phyloP scores from a whole-genome alignment of 2,113 vertebrate genomes.

The Lycocorax pyrrhopterus region DNA sequence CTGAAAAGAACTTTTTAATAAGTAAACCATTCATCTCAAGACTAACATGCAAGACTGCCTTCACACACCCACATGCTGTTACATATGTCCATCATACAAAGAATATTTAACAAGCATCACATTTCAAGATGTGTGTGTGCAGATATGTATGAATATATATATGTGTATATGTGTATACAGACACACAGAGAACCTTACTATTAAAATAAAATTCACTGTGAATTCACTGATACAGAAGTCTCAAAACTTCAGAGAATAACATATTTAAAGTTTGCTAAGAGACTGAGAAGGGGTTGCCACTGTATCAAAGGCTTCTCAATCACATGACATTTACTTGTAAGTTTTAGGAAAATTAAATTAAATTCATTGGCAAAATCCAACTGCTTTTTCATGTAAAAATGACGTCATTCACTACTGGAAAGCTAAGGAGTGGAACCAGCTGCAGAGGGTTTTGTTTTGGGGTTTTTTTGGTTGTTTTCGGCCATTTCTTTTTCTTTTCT shows the following conservation, averaged over 20 bases:
- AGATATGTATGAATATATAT: not conserved
- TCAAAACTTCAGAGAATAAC: not conserved
- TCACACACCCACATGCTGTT: constrained; percentile 64
- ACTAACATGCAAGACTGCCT: not conserved
- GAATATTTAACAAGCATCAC: constrained; percentile 66
- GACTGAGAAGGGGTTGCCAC: not conserved
- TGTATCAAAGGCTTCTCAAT: not conserved
- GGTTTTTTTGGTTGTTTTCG: not conserved
- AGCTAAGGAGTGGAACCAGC: not conserved
- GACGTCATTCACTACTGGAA: not conserved
- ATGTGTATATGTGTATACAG: not conserved
- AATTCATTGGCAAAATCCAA: not conserved
- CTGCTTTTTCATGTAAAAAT: not conserved
- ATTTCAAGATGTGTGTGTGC: not conserved
- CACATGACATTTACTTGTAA: not conserved
- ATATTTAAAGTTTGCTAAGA: not conserved
- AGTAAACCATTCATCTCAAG: not conserved
- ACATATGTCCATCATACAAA: constrained; percentile 46
- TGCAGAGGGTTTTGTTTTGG: not conserved
- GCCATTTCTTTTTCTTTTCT: too few relatives aligned
- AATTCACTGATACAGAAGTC: not conserved
- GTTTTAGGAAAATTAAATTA: not conserved
- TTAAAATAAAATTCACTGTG: not conserved
- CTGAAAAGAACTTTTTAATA: not conserved
- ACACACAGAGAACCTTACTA: constrained; percentile 67